A percentile compares a stretch with the other conserved stretches of the same genome.
These are phyloP conservation scores for Heterodera filipjevi DNA, from an alignment of 2,888 invertebrate species.

Conservation along the genomic window DNA sequence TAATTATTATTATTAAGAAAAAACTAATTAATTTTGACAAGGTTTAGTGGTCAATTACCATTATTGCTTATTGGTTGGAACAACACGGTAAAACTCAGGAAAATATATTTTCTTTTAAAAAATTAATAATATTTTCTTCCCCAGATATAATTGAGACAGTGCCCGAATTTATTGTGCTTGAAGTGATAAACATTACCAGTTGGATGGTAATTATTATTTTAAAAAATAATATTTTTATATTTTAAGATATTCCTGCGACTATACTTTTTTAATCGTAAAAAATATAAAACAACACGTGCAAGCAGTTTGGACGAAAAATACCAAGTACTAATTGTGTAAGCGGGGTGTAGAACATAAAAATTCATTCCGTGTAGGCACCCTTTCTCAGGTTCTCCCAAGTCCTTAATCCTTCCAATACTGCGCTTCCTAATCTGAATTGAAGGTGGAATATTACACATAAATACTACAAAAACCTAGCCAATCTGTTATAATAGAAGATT, in stretches of 20 bases:
- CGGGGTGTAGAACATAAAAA: no score
- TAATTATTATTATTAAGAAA: background rate
- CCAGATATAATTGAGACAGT: background rate
- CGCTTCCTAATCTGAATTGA: no score
- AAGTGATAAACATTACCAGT: background rate
- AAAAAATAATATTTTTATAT: background rate
- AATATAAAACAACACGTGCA: background rate
- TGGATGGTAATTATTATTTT: background rate
- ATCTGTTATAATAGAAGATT: no score
- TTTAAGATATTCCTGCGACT: background rate
- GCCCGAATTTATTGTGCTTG: background rate
- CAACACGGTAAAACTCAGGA: background rate
- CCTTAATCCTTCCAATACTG: no score
- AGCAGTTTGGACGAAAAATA: conserved; percentile 9
- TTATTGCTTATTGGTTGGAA: background rate
- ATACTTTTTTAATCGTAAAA: background rate
- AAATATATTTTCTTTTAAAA: background rate
- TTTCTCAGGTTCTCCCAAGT: no score
- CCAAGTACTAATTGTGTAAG: background rate
- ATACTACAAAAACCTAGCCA: no score
- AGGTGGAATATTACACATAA: no score
- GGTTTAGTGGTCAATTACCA: conserved; percentile 2
- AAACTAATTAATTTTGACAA: background rate
- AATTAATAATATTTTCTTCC: background rate
- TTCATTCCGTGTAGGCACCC: no score